Conservation (phyloP, 2,113 vertebrate genomes). For the Polypterus senegalus region DNA sequence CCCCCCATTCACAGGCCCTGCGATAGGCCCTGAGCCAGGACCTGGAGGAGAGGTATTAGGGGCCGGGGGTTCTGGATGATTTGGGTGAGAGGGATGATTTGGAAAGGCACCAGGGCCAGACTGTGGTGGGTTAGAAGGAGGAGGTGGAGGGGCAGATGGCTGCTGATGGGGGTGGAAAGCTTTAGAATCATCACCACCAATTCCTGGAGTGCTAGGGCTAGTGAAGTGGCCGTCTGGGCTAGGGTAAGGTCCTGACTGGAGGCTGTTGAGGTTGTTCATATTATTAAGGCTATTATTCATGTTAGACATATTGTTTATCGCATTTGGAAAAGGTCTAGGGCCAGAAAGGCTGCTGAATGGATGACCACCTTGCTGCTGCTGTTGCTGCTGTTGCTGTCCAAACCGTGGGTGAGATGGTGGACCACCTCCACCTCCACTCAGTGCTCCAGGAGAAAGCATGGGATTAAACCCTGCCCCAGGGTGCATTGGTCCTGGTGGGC, state of each 20-base stretch:
- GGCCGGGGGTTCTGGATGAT: background rate
- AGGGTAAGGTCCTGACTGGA: conserved; percentile 71
- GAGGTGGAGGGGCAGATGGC: conserved; percentile 53
- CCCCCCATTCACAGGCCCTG: background rate
- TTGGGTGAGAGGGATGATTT: background rate
- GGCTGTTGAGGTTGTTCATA: conserved; percentile 62
- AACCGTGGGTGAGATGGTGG: conserved; percentile 48
- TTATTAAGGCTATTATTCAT: conserved; percentile 52
- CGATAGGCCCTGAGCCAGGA: background rate
- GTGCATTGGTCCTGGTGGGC: conserved; percentile 76
- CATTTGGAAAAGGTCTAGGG: conserved; percentile 45
- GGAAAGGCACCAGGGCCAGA: conserved; percentile 30
- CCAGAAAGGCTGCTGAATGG: conserved; percentile 58
- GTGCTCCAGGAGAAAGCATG: conserved; percentile 71
- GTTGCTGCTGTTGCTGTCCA: conserved; percentile 51
- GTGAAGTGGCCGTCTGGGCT: conserved; percentile 58
- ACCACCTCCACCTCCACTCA: conserved; percentile 51
- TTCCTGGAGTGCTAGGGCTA: conserved; percentile 59
- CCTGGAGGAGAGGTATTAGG: background rate
- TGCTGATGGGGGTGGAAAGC: conserved; percentile 48
- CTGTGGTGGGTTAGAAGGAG: conserved; percentile 51
- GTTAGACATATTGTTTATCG: conserved; percentile 53
- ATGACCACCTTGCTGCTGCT: conserved; percentile 60
- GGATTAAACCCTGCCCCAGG: conserved; percentile 70
- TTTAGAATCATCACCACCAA: conserved; percentile 42